phyloP scores from a whole-genome alignment of 1,140 invertebrate species.

The Drosophila nannoptera region DNA sequence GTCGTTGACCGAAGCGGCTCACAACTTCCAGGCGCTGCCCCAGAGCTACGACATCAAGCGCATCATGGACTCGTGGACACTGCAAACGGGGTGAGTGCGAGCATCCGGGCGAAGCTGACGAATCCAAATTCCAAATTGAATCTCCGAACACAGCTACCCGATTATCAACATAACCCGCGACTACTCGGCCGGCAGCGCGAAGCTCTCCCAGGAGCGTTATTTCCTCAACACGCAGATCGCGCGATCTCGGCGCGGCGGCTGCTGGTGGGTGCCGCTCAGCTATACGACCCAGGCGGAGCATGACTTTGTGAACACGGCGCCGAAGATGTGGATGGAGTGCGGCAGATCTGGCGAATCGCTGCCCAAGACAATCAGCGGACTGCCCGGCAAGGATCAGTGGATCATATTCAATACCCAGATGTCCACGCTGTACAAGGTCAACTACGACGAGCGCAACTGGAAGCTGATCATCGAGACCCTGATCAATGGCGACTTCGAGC shows the following conservation, averaged over 20 bases:
- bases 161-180: constrained; percentile 85
- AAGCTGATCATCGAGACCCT: constrained; percentile 82
- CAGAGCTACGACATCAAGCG: constrained; percentile 82
- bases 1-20: constrained; percentile 84
- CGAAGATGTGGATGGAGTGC: constrained; percentile 82
- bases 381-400: constrained; percentile 81
- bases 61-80: constrained; percentile 91
- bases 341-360: constrained; percentile 50
- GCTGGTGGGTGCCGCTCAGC: constrained; percentile 83
- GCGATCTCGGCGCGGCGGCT: constrained; percentile 38
- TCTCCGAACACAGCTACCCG: constrained; percentile 82
- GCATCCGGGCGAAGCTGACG: not conserved
- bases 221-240: constrained; percentile 58
- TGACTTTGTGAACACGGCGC: constrained; percentile 84
- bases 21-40: constrained; percentile 80
- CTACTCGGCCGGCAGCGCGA: constrained; percentile 80
- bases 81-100: constrained; percentile 82
- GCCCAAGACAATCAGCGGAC: constrained; percentile 64
- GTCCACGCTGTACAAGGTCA: constrained; percentile 86
- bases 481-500: constrained; percentile 79
- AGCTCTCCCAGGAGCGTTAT: constrained; percentile 81
- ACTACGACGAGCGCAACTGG: constrained; percentile 88
- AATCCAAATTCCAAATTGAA: not conserved
- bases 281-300: constrained; percentile 83
- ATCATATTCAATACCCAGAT: constrained; percentile 83